Conservation (phyloP, 1,140 invertebrate genomes). For the Drosophila tristis region DNA sequence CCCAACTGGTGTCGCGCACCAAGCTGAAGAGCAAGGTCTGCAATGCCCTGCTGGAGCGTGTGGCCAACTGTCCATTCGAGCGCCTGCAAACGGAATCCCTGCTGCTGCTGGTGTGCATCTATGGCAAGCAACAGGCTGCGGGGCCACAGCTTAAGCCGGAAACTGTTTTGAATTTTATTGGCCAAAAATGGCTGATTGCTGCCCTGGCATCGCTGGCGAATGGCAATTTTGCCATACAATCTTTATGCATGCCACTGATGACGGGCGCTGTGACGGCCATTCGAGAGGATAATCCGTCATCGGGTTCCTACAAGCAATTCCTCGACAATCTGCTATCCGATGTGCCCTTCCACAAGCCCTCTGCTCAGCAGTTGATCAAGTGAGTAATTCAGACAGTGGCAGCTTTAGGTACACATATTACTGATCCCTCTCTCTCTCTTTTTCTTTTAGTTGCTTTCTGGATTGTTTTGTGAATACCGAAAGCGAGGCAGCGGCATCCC, state of each 20-base stretch:
- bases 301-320: constrained; percentile 49
- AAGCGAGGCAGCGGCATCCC: not conserved
- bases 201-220: constrained; percentile 53
- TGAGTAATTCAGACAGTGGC: constrained; percentile 47
- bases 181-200: constrained; percentile 65
- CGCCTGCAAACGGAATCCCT: constrained; percentile 74
- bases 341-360: constrained; percentile 45
- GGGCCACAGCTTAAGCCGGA: constrained; percentile 72
- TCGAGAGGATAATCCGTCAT: constrained; percentile 33
- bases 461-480: constrained; percentile 60
- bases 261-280: constrained; percentile 53
- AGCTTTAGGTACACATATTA: not conserved
- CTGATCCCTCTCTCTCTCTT: not conserved
- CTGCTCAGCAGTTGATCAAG: constrained; percentile 85
- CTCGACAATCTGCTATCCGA: constrained; percentile 60
- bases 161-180: constrained; percentile 63
- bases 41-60: constrained; percentile 81
- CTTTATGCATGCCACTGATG: constrained; percentile 66
- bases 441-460: constrained; percentile 84
- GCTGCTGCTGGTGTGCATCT: constrained; percentile 87
- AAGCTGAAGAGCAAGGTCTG: constrained; percentile 87
- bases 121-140: constrained; percentile 85
- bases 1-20: constrained; percentile 88
- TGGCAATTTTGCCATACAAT: constrained; percentile 63
- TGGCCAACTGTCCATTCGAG: constrained; percentile 67